Percentiles rank a stretch among this genome's conserved stretches.
Conservation (phyloP, 2,888 invertebrate species). For the Melanostoma scalare region DNA sequence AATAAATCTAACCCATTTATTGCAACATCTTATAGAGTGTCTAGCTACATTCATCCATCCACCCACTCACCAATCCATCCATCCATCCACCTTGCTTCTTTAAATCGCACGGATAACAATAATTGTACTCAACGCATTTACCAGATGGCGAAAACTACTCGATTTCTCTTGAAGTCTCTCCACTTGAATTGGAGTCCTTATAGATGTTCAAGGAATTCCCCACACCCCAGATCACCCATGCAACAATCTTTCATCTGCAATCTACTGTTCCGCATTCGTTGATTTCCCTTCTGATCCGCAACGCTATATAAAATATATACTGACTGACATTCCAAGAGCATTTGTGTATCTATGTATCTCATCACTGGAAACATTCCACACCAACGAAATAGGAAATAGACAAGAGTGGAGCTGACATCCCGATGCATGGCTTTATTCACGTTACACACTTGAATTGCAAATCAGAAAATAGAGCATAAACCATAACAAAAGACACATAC, state of each 20-base stretch:
- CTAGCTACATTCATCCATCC: too few species aligned
- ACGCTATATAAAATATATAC: slow-evolving; percentile 17
- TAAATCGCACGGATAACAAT: slow-evolving; percentile 62
- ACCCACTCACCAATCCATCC: slow-evolving; percentile 19
- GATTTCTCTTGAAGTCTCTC: slow-evolving; percentile 34
- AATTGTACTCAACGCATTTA: slow-evolving; percentile 56
- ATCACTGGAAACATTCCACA: slow-evolving; percentile 29
- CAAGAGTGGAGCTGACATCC: slow-evolving; percentile 48
- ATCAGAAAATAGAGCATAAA: slow-evolving; percentile 67
- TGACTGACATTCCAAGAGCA: slow-evolving; percentile 11
- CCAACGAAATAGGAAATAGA: slow-evolving; percentile 35
- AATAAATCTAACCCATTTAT: slow-evolving; percentile 62
- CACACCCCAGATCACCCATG: neutral
- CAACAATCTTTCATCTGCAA: slow-evolving; percentile 60
- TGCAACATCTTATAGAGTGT: slow-evolving; percentile 3
- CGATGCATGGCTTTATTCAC: slow-evolving; percentile 57
- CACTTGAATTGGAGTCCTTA: slow-evolving; percentile 29
- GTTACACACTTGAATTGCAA: slow-evolving; percentile 72
- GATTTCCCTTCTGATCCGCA: slow-evolving; percentile 57
- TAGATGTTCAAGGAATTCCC: slow-evolving; percentile 1
- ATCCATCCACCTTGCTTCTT: slow-evolving; percentile 37
- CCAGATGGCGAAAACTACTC: slow-evolving; percentile 60
- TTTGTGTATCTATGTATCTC: slow-evolving; percentile 14
- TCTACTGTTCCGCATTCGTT: slow-evolving; percentile 57
- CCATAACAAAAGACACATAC: slow-evolving; percentile 49